Evolutionary conservation across 1,140 invertebrate species (phyloP).

Genomic region (Dryas iulia): DNA sequence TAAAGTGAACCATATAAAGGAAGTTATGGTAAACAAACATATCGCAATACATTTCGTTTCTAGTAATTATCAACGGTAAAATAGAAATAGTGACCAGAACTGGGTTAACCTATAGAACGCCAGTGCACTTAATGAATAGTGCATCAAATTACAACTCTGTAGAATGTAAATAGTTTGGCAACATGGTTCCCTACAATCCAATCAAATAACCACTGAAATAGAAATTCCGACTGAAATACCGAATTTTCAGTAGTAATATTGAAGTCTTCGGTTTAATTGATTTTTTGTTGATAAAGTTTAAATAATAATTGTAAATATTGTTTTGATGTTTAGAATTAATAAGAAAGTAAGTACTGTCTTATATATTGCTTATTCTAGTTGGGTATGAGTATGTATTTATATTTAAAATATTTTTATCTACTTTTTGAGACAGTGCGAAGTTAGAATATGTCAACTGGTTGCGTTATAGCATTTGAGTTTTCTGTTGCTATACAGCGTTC

Average conservation of each 20-base stretch:
- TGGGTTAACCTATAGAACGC: not conserved
- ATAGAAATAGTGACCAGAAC: not conserved
- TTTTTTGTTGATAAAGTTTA: not conserved
- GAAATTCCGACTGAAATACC: not conserved
- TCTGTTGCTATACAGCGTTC: too few species aligned
- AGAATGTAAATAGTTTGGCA: not conserved
- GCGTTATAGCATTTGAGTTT: too few species aligned
- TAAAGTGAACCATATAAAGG: too few species aligned
- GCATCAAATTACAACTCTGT: not conserved
- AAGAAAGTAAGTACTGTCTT: too few species aligned
- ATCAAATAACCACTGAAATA: not conserved
- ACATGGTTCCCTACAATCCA: not conserved
- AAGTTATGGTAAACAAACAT: too few species aligned
- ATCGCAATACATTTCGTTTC: not conserved
- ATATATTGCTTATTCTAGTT: too few species aligned
- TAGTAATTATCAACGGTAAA: not conserved
- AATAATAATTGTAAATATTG: too few species aligned
- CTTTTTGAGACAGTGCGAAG: too few species aligned
- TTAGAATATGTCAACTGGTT: too few species aligned
- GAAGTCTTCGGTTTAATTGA: not conserved
- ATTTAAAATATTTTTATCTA: too few species aligned
- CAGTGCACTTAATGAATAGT: not conserved
- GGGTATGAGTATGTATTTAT: too few species aligned
- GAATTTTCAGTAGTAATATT: not conserved
- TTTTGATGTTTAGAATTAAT: too few species aligned